Percentiles rank a stretch among this genome's conserved stretches.
These are phyloP conservation scores for Muscidifurax raptorellus DNA, from an alignment of 1,140 invertebrate genomes.

Conservation along the genomic window DNA sequence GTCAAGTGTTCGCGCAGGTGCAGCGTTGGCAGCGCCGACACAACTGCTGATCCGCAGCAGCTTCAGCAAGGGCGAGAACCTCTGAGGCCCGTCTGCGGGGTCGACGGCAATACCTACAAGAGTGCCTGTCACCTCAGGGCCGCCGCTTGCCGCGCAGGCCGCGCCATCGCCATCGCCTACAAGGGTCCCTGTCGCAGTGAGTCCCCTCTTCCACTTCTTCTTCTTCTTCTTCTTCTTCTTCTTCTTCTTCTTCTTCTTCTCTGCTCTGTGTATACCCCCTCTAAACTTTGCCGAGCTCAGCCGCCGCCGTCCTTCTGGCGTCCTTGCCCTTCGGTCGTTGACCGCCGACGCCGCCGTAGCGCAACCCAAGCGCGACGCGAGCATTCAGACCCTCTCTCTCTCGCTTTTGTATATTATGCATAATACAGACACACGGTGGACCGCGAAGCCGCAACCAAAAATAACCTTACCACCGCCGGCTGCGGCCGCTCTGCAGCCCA, in stretches of 20 bases:
- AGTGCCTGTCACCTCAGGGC: conserved; percentile 90
- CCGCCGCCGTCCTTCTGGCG: conserved; percentile 70
- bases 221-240: background rate
- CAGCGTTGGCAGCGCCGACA: conserved; percentile 63
- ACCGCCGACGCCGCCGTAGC: conserved; percentile 64
- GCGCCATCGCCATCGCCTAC: conserved; percentile 90
- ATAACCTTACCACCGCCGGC: conserved; percentile 47
- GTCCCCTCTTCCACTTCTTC: conserved; percentile 58
- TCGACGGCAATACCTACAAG: conserved; percentile 90
- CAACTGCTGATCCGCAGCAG: background rate
- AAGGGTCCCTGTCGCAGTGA: conserved; percentile 89
- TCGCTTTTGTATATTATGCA: conserved; percentile 61
- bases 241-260: background rate
- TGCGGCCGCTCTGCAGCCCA: conserved; percentile 24
- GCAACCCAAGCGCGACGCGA: background rate
- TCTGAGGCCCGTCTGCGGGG: conserved; percentile 81
- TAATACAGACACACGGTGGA: conserved; percentile 51
- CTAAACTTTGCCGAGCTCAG: conserved; percentile 11
- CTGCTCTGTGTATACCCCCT: too few relatives aligned
- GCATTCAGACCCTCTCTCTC: conserved; percentile 55
- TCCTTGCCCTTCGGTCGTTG: conserved; percentile 73
- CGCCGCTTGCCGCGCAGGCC: conserved; percentile 87
- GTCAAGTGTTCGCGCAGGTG: conserved; percentile 85
- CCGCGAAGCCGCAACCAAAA: conserved; percentile 51
- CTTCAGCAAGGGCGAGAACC: conserved; percentile 73